phyloP scores from a whole-genome alignment of 2,797 vertebrate genomes.

The Jordanella pulchra region DNA sequence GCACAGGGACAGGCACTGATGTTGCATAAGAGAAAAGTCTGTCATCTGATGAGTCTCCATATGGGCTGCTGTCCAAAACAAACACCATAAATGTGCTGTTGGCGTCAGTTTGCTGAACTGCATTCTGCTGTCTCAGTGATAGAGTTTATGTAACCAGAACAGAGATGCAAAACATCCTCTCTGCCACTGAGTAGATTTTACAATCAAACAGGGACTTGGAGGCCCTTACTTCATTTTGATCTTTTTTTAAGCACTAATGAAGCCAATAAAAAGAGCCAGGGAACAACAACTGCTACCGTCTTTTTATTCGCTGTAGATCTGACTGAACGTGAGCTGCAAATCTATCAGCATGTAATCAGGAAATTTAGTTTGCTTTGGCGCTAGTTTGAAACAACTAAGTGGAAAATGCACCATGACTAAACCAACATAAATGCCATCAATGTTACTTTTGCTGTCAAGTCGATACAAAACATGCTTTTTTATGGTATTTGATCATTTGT shows the following conservation, averaged over 20 bases:
- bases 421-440: background rate
- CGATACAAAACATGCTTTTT: background rate
- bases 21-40: background rate
- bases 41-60: slow-evolving; percentile 21
- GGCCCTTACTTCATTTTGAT: background rate
- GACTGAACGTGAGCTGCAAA: background rate
- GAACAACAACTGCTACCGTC: background rate
- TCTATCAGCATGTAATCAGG: background rate
- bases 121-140: slow-evolving; percentile 28
- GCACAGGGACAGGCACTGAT: background rate
- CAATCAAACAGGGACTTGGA: background rate
- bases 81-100: slow-evolving; percentile 26
- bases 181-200: background rate
- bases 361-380: background rate
- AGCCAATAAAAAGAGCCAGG: background rate
- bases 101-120: slow-evolving; percentile 29
- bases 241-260: background rate
- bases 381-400: background rate
- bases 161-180: slow-evolving; percentile 13
- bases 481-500: background rate
- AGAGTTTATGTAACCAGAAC: slow-evolving; percentile 8
- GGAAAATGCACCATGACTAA: background rate
- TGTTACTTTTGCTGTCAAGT: background rate
- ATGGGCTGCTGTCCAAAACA: slow-evolving; percentile 32
- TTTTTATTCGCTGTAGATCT: background rate